These are phyloP conservation scores for Cryptocephalus moraei DNA, from an alignment of 2,888 invertebrate species.

Conservation along the genomic window DNA sequence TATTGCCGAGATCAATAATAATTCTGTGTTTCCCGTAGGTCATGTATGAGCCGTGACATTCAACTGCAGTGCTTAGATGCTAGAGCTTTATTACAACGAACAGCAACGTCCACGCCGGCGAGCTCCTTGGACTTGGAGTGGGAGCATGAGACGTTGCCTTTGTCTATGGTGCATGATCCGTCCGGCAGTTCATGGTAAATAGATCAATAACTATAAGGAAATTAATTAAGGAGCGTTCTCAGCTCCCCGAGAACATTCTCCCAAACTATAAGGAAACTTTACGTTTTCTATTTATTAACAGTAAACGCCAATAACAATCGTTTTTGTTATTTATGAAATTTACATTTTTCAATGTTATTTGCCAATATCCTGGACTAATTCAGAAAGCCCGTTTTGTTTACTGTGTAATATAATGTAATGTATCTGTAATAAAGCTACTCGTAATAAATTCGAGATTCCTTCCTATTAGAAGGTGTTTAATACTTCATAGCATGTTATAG, in stretches of 20 bases:
- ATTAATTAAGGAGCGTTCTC: no score
- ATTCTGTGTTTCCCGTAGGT: slow-evolving; percentile 15
- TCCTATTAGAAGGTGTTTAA: not conserved
- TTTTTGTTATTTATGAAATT: no score
- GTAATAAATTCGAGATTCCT: not conserved
- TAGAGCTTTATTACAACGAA: slow-evolving; percentile 36
- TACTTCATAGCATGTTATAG: not conserved
- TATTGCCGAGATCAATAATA: not conserved
- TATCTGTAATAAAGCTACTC: no score
- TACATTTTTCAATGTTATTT: no score
- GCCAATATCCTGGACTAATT: no score
- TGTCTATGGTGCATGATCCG: slow-evolving; percentile 31
- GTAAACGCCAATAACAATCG: no score
- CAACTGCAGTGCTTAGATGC: slow-evolving; percentile 52
- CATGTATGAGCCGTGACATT: slow-evolving; percentile 40
- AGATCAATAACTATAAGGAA: no score
- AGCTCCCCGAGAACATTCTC: no score
- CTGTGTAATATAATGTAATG: no score
- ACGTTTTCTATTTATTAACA: no score
- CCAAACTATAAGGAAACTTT: no score
- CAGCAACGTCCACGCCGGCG: slow-evolving; percentile 47
- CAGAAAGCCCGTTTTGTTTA: no score
- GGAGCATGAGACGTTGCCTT: slow-evolving; percentile 52
- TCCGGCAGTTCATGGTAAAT: slow-evolving; percentile 35
- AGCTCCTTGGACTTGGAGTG: slow-evolving; percentile 61